Evolutionary conservation across 2,888 invertebrate species (phyloP), one percentile per base, ranked within the genome.

Genomic region (Lordiphosa andalusiaca): DNA sequence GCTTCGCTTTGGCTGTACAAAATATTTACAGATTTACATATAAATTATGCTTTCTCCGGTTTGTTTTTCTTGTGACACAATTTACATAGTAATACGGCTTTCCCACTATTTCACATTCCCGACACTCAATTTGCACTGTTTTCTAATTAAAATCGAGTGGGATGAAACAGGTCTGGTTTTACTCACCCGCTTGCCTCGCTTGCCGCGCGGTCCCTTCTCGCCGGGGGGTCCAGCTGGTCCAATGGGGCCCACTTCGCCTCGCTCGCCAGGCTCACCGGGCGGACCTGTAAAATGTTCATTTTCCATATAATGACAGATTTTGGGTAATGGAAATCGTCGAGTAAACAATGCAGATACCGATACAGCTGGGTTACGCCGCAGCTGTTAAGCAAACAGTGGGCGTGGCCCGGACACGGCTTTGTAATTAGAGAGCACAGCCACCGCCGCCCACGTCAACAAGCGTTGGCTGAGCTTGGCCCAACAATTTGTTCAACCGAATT

Each of bases 181-280:
- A 91, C 92, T 94, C 95, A 96, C 97, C 95, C 95, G 92, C 91
- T 96, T 96, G 92, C 97, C 97, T 90, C 95, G 93, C 90, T 96
- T 96, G 89, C 98, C 97, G 88, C 97, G 93, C 80, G 94, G 92
- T 89, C 98, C 98, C 90, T 95, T 95, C 90, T 96, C 96, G 78
- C 97, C 98, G 70, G 93, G 91, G 73, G 94, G 94, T 84, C 96
- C 96, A 76, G 93, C 81, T 19, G 89, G 89, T 61, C 97, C 98
- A 73, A 92, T 91, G 74, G 94, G 94, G 80, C 96, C 96, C 75
- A 92, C 49, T 67, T 88, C 88, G 9, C 89, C 90, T 12, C 81
- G 77, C 23, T 86, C 87, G 6, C 90, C 90, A 2, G 86, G 84
- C 59, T 83, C 81, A 16, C 90, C 90, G 53, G 87, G 87, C 37